A percentile compares a stretch with the other conserved stretches of the same genome.
Evolutionary conservation across 2,797 vertebrate genomes (phyloP).

Genomic region (Enteromius mattozi): DNA sequence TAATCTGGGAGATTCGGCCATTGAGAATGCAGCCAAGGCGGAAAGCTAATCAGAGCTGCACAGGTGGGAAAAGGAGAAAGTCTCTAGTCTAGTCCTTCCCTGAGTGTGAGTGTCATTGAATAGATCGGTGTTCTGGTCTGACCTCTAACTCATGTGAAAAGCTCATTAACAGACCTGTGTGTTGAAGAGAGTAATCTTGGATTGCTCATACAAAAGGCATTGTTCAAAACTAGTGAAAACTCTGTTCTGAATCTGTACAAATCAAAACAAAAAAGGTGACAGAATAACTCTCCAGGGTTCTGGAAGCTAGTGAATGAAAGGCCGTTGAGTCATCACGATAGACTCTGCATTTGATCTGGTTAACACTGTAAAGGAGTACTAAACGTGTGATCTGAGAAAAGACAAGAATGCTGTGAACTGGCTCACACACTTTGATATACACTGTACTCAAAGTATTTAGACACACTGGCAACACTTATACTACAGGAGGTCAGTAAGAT

Average conservation of each 20-base stretch:
- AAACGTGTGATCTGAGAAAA: background rate
- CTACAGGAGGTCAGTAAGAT: background rate
- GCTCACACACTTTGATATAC: background rate
- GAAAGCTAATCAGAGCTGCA: conserved; percentile 53
- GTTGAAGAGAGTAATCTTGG: conserved; percentile 73
- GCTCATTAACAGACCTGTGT: conserved; percentile 75
- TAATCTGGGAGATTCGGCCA: conserved; percentile 45
- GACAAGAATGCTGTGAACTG: background rate
- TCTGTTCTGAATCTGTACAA: background rate
- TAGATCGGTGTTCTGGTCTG: conserved; percentile 57
- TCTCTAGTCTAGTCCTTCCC: conserved; percentile 1
- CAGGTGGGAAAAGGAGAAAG: conserved; percentile 40
- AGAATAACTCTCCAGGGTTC: conserved; percentile 2
- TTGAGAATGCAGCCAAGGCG: conserved; percentile 39
- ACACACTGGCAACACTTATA: background rate
- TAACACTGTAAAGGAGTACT: background rate
- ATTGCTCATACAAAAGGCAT: conserved; percentile 74
- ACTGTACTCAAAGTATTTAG: background rate
- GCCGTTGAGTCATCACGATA: background rate
- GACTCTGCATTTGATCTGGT: background rate
- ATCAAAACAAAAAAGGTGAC: conserved; percentile 7
- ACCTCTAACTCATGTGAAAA: conserved; percentile 70
- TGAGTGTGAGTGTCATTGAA: conserved; percentile 12
- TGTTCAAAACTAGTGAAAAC: conserved; percentile 64
- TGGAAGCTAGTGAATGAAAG: background rate